Percentiles rank a stretch among this genome's conserved stretches.
These are phyloP conservation scores for Lophochroa leadbeateri DNA, from an alignment of 2,113 vertebrate species.

Conservation along the genomic window DNA sequence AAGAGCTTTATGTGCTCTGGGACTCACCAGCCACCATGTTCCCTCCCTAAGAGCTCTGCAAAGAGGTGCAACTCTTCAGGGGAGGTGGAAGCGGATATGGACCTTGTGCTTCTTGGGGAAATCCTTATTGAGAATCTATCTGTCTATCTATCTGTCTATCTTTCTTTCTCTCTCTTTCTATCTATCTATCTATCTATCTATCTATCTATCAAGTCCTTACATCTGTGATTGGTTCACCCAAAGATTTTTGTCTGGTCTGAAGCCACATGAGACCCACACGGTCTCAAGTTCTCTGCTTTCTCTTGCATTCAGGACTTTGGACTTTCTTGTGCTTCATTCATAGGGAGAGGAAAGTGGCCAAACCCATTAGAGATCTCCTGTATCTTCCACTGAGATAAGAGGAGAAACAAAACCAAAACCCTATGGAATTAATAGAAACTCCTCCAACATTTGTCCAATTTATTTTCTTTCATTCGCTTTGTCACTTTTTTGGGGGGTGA, in stretches of 20 bases:
- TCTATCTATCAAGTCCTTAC: too few relatives aligned
- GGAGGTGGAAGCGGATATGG: neutral
- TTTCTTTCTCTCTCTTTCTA: too few relatives aligned
- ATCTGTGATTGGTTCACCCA: rapidly evolving
- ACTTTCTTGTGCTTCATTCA: neutral
- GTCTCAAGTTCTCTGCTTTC: neutral
- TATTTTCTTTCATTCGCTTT: neutral
- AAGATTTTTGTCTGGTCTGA: neutral
- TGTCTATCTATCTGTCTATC: too few relatives aligned
- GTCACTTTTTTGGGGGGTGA: neutral
- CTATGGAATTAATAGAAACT: neutral
- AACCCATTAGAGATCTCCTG: neutral
- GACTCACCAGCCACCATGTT: neutral
- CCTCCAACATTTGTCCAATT: neutral
- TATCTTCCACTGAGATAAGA: neutral
- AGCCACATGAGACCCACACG: rapidly evolving
- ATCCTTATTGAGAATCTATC: neutral
- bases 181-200: too few relatives aligned
- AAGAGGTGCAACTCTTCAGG: neutral
- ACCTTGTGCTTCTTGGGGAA: neutral
- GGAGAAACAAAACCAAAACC: neutral
- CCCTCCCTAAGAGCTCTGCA: neutral
- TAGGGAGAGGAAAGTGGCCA: neutral
- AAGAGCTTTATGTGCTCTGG: neutral
- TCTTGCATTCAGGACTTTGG: neutral